Evolutionary conservation across 1,140 invertebrate species (phyloP).

Genomic region (Orussus abietinus): DNA sequence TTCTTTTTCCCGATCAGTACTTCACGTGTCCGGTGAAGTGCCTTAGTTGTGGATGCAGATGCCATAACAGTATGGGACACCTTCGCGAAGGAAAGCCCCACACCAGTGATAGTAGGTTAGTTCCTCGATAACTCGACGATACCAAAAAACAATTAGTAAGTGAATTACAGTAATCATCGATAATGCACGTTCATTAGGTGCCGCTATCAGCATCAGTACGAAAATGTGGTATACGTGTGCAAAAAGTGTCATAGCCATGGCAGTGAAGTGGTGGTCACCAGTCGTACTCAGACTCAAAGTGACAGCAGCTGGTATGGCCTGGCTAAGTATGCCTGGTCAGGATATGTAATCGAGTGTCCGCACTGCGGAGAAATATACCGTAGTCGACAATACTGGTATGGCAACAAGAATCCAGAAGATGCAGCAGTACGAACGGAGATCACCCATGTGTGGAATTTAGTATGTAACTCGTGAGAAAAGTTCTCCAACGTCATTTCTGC

Average conservation of each 20-base stretch:
- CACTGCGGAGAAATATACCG: conserved; percentile 80
- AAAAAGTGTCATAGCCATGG: conserved; percentile 62
- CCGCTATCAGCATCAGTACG: conserved; percentile 74
- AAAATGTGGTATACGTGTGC: conserved; percentile 74
- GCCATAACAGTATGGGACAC: conserved; percentile 75
- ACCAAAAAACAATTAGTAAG: too few relatives aligned
- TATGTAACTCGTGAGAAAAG: too few relatives aligned
- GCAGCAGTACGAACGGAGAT: conserved; percentile 66
- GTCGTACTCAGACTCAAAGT: conserved; percentile 57
- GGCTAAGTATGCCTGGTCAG: conserved; percentile 77
- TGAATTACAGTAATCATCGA: too few relatives aligned
- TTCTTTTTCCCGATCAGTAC: conserved; percentile 75
- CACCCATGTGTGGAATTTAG: conserved; percentile 76
- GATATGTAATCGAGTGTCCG: conserved; percentile 76
- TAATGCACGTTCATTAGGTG: too few relatives aligned
- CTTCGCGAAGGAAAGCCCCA: conserved; percentile 65
- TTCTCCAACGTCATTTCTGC: too few relatives aligned
- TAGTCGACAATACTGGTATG: conserved; percentile 81
- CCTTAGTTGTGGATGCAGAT: conserved; percentile 68
- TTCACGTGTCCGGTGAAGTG: conserved; percentile 74
- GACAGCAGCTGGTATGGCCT: conserved; percentile 70
- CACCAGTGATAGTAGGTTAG: conserved; percentile 51
- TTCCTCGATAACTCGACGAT: too few relatives aligned
- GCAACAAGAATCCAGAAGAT: conserved; percentile 74
- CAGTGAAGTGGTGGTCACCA: conserved; percentile 61